Evolutionary conservation across 2,113 vertebrate genomes (phyloP), one percentile per base, ranked within the genome.

Genomic region (Eulemur macaco): DNA sequence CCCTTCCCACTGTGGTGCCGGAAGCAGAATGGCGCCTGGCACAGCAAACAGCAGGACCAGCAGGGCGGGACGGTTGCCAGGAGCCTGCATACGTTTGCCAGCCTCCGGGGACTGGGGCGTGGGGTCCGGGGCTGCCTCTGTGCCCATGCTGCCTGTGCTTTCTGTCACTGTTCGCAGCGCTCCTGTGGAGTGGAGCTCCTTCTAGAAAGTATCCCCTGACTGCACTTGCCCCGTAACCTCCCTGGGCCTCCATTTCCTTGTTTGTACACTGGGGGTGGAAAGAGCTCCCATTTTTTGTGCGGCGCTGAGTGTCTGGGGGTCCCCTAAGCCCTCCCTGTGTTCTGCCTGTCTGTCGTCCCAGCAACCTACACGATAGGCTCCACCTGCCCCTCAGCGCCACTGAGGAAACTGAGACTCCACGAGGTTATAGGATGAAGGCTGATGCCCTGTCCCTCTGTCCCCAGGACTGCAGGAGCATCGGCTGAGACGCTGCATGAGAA

Each of bases 261-360:
- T 6, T 37, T 34, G 47, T 50, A 4, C 34, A 12, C 1, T 0
- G 0, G 45, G 25, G 6, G 39, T 14, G 1, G 92, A 13, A 74
- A 18, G 0, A 20, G 56, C 37, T 11, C 1, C 52, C 10, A 3
- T 13, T 12, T 21, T 13, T 13, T 1, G 27, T 54, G 56, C 8
- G 0, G 8, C 17, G 5, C 8, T 0, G 27, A 10, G 54, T 14
- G 56, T 29, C 58, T 3, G 86, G 27, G 42, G 34, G 14, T 58
- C 17, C 45, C 23, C 52, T 0, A 1, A 68, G 58, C 64, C 34
- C 34, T 9, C 29, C 60, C 21, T 25, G 29, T 8, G 5, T 23
- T 71, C 31, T 50, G 6, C 6, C 74, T 0, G 27, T 17, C 3
- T 3, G 3, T 34, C 47, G 11, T 4, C 50, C 29, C 11, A 27